Evolutionary conservation across 2,797 vertebrate genomes (phyloP).

Genomic region (Cottoperca gobio): DNA sequence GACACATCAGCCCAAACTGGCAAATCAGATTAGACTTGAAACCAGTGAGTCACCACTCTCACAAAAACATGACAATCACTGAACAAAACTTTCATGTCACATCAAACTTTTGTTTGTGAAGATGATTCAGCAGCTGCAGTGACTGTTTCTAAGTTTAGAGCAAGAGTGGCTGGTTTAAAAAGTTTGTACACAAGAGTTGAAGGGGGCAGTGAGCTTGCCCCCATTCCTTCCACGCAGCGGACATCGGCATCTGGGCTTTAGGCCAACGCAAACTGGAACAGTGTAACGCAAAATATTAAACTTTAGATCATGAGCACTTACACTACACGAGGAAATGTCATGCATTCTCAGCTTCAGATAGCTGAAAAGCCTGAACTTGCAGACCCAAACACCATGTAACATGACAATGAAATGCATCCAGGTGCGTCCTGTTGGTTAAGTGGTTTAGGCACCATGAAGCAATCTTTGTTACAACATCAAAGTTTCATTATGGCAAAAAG

Average conservation of each 20-base stretch:
- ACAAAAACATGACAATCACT: background rate
- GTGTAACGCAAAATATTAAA: slow-evolving; percentile 32
- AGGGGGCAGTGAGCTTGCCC: slow-evolving; percentile 13
- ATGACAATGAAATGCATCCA: background rate
- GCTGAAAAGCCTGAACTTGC: background rate
- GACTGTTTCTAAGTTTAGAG: slow-evolving; percentile 14
- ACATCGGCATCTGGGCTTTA: slow-evolving; percentile 35
- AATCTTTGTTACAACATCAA: background rate
- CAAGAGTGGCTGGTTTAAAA: slow-evolving; percentile 6
- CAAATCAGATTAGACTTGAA: background rate
- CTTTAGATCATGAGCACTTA: background rate
- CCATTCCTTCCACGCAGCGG: slow-evolving; percentile 15
- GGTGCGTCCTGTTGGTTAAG: background rate
- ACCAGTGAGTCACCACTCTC: background rate
- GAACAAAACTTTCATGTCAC: background rate
- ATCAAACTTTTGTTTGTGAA: background rate
- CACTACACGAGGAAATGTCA: slow-evolving; percentile 8
- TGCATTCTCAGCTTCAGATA: background rate
- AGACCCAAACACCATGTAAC: background rate
- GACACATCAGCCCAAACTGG: background rate
- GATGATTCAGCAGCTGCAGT: background rate
- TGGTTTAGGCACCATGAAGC: background rate
- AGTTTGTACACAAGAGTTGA: slow-evolving; percentile 20
- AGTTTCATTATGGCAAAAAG: background rate
- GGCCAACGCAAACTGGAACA: slow-evolving; percentile 51